Conservation (phyloP, 1,140 invertebrate species). For the Subanguina moxae region DNA sequence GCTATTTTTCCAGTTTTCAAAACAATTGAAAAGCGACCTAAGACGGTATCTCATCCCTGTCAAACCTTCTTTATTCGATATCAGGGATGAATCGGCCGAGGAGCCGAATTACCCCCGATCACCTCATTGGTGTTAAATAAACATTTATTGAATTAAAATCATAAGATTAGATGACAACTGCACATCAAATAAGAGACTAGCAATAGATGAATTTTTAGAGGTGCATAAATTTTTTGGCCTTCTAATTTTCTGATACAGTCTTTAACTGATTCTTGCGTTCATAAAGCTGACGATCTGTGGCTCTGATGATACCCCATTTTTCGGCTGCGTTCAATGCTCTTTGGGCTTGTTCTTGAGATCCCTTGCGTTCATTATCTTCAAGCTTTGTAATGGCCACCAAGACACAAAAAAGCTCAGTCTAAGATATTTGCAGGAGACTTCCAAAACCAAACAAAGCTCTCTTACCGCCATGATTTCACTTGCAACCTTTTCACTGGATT, state of each 20-base stretch:
- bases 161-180: too few species aligned
- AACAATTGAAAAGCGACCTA: too few species aligned
- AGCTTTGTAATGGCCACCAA: slow-evolving; percentile 56
- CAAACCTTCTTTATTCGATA: too few species aligned
- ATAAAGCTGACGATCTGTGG: slow-evolving; percentile 54
- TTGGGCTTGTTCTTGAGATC: slow-evolving; percentile 46
- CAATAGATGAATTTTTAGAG: too few species aligned
- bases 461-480: slow-evolving; percentile 52
- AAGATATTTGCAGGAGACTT: slow-evolving; percentile 19
- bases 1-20: too few species aligned
- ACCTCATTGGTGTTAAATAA: too few species aligned
- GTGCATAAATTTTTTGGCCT: too few species aligned
- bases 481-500: slow-evolving; percentile 46
- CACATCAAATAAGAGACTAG: too few species aligned
- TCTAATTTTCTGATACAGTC: not conserved
- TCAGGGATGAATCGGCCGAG: too few species aligned
- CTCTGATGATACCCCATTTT: slow-evolving; percentile 44
- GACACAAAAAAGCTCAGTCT: slow-evolving; percentile 55
- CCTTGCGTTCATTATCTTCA: slow-evolving; percentile 35
- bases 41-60: too few species aligned
- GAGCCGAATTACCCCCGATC: too few species aligned
- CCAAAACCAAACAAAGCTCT: slow-evolving; percentile 12
- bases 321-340: slow-evolving; percentile 51
- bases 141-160: too few species aligned
- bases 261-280: slow-evolving; percentile 21